A percentile compares a stretch with the other conserved stretches of the same genome.
These are phyloP conservation scores for Pristionchus exspectatus DNA, from an alignment of 2,888 invertebrate species.

Conservation along the genomic window DNA sequence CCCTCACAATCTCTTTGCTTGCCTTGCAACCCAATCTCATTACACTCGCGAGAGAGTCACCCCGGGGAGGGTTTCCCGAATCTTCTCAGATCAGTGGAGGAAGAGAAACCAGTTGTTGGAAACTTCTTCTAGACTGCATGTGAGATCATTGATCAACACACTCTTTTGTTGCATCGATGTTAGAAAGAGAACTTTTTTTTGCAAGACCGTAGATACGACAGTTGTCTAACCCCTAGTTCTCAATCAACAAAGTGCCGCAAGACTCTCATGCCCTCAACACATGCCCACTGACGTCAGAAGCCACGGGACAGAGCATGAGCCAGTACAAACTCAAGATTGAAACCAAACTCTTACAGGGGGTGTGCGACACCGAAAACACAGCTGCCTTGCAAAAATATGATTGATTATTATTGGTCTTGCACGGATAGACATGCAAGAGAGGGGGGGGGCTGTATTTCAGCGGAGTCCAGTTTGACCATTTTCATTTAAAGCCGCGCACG, in stretches of 20 bases:
- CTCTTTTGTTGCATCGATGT: neutral
- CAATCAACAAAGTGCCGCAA: too few species aligned
- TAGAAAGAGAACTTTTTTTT: neutral
- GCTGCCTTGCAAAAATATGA: too few species aligned
- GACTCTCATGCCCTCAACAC: neutral
- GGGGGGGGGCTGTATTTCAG: too few species aligned
- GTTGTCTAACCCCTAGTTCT: too few species aligned
- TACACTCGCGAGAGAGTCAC: neutral
- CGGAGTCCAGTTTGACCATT: too few species aligned
- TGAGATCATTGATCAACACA: neutral
- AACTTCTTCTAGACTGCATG: neutral
- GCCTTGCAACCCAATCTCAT: neutral
- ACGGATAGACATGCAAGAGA: too few species aligned
- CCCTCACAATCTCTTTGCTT: neutral
- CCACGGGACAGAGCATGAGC: neutral
- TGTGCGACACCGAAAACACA: too few species aligned
- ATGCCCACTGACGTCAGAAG: neutral
- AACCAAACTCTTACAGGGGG: too few species aligned
- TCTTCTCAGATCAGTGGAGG: neutral
- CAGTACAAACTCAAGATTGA: neutral
- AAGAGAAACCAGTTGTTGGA: neutral
- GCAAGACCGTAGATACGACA: too few species aligned
- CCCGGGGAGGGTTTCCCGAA: neutral
- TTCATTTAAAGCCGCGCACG: too few species aligned
- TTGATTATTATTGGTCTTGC: too few species aligned